These are phyloP conservation scores for Acronicta aceris DNA, from an alignment of 2,888 invertebrate species.

Conservation along the genomic window DNA sequence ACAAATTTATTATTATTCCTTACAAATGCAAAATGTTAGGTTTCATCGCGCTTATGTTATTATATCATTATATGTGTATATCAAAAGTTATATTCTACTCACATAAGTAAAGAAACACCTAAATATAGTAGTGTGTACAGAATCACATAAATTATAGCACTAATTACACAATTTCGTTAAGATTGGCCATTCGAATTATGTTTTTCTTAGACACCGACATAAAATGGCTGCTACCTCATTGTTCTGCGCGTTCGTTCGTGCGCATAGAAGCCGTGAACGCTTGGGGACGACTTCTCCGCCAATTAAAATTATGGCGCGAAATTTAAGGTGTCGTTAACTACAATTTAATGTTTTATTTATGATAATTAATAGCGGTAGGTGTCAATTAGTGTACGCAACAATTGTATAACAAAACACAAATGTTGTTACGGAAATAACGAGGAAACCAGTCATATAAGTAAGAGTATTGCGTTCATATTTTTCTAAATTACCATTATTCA, in stretches of 20 bases:
- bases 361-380: constrained; percentile 57
- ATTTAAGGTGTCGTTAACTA: constrained; percentile 85
- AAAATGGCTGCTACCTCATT: constrained; percentile 90
- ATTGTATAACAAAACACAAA: constrained; percentile 76
- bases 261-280: constrained; percentile 90
- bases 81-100: constrained; percentile 84
- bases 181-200: constrained; percentile 90
- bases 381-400: constrained; percentile 64
- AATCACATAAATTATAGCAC: constrained; percentile 89
- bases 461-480: constrained; percentile 65
- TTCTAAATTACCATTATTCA: constrained; percentile 60
- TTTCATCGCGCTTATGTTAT: constrained; percentile 80
- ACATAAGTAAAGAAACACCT: constrained; percentile 86
- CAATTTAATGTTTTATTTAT: constrained; percentile 71
- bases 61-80: constrained; percentile 74
- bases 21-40: constrained; percentile 76
- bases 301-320: constrained; percentile 90
- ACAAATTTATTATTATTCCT: constrained; percentile 77
- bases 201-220: constrained; percentile 89
- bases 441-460: constrained; percentile 73
- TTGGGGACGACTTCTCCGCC: constrained; percentile 89
- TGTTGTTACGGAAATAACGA: constrained; percentile 71
- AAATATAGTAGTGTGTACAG: constrained; percentile 83
- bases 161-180: constrained; percentile 89
- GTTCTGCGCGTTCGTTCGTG: constrained; percentile 90